phyloP scores from a whole-genome alignment of 2,113 vertebrate species.

The Aphyosemion australe region DNA sequence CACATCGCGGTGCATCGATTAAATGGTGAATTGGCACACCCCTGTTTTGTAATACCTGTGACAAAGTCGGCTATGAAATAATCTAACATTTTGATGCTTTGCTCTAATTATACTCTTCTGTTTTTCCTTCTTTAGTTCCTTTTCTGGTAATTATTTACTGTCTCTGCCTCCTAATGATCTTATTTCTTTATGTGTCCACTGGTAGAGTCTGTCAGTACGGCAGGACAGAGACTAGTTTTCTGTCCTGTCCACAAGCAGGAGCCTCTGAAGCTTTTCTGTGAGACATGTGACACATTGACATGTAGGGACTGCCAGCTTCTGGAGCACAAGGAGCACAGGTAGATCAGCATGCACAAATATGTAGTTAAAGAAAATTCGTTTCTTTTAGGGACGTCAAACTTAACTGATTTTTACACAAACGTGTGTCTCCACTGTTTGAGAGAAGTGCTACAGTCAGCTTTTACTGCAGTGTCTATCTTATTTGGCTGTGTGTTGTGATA shows the following conservation, averaged over 20 bases:
- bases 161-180: background rate
- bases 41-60: too few relatives aligned
- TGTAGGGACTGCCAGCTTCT: slow-evolving; percentile 97
- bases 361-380: background rate
- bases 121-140: background rate
- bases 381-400: background rate
- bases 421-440: too few relatives aligned
- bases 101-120: background rate
- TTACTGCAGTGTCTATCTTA: too few relatives aligned
- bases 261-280: slow-evolving; percentile 96
- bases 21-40: too few relatives aligned
- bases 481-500: too few relatives aligned
- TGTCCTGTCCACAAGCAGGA: slow-evolving; percentile 98
- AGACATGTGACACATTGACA: slow-evolving; percentile 97
- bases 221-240: slow-evolving; percentile 95
- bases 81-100: background rate
- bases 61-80: too few relatives aligned
- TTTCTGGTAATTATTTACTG: background rate
- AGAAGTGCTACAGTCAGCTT: too few relatives aligned
- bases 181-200: slow-evolving; percentile 14
- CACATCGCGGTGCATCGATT: too few relatives aligned
- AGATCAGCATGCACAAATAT: slow-evolving; percentile 4
- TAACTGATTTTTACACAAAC: too few relatives aligned
- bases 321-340: slow-evolving; percentile 99
- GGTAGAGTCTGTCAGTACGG: slow-evolving; percentile 88